Conservation (phyloP, 2,797 vertebrate genomes). For the Parauchenoglanis ngamensis region DNA sequence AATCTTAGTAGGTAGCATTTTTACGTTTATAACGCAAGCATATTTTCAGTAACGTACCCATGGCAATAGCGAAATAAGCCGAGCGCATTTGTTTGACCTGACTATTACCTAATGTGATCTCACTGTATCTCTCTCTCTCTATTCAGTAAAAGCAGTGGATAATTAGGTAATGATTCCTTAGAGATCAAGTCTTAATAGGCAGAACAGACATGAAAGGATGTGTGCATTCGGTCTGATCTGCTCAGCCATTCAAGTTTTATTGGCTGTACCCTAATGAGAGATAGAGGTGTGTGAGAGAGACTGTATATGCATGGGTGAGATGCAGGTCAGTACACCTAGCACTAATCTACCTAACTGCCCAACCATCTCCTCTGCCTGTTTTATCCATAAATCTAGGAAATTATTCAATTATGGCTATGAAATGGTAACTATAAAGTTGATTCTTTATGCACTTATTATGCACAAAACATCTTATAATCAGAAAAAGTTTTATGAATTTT, state of each 20-base stretch:
- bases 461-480: not conserved
- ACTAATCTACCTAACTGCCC: not conserved
- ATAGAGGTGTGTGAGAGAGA: not conserved
- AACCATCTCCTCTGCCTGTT: not conserved
- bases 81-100: not conserved
- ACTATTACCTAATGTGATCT: not conserved
- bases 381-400: not conserved
- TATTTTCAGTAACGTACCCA: not conserved
- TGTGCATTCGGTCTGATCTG: not conserved
- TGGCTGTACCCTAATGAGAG: not conserved
- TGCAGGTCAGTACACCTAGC: not conserved
- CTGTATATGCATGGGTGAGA: no score
- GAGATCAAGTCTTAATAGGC: not conserved
- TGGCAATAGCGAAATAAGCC: not conserved
- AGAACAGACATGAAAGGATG: not conserved
- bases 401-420: not conserved
- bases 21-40: not conserved
- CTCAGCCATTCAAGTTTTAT: not conserved
- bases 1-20: not conserved
- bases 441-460: not conserved
- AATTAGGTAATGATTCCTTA: slow-evolving; percentile 10
- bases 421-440: not conserved
- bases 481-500: not conserved
- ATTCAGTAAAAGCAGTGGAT: slow-evolving; percentile 1
- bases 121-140: not conserved